Conservation (phyloP, 2,113 vertebrate species). For the Hippocampus comes region DNA sequence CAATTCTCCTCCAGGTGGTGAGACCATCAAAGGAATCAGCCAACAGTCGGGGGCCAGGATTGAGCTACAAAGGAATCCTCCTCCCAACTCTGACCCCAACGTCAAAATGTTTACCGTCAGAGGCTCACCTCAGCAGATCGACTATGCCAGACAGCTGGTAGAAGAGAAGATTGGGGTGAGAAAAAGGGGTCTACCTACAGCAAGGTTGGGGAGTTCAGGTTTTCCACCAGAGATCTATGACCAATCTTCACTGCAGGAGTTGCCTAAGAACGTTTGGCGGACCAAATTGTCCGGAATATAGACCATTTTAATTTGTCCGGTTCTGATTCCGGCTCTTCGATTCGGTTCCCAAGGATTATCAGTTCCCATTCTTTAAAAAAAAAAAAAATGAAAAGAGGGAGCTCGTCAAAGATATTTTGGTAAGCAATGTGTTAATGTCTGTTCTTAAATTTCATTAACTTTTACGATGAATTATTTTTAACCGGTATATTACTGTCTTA, state of each 20-base stretch:
- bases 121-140: conserved; percentile 93
- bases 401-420: no score
- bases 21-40: conserved; percentile 98
- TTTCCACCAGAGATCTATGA: background rate
- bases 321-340: no score
- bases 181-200: background rate
- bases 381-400: no score
- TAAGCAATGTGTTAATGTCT: no score
- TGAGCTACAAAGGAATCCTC: conserved; percentile 94
- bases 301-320: no score
- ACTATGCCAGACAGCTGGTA: conserved; percentile 94
- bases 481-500: no score
- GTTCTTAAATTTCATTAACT: no score
- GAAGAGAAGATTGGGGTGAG: conserved; percentile 98
- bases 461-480: no score
- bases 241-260: background rate
- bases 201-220: background rate
- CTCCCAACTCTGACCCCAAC: conserved; percentile 93
- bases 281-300: no score
- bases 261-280: background rate
- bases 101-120: conserved; percentile 97
- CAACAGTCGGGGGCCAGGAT: conserved; percentile 96
- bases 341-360: no score
- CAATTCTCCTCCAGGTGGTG: conserved; percentile 77
- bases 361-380: no score